These are phyloP conservation scores for Pelecanus crispus DNA, from an alignment of 2,113 vertebrate genomes.

Conservation along the genomic window DNA sequence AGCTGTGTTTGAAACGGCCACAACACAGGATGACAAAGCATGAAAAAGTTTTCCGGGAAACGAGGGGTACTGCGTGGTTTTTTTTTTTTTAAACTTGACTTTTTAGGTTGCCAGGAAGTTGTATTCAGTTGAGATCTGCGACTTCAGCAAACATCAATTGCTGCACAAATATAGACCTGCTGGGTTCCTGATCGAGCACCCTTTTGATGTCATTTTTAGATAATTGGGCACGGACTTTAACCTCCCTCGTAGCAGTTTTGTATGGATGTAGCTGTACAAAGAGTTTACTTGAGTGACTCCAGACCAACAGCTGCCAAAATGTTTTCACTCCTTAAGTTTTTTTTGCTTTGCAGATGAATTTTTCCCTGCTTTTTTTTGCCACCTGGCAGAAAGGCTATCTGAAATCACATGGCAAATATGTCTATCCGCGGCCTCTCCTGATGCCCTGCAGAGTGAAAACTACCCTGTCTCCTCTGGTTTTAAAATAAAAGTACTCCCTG, in stretches of 20 bases:
- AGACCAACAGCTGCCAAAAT: not conserved
- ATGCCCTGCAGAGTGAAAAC: not conserved
- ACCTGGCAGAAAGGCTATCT: not conserved
- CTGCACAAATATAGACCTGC: constrained; percentile 52
- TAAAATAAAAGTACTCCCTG: not conserved
- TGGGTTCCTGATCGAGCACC: constrained; percentile 11
- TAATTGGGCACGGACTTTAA: not conserved
- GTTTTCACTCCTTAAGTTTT: not conserved
- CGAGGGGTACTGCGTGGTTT: not conserved
- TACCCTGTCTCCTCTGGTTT: not conserved
- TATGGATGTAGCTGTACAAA: not conserved
- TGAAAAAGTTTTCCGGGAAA: constrained; percentile 31
- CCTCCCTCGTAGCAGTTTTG: not conserved
- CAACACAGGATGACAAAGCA: not conserved
- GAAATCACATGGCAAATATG: not conserved
- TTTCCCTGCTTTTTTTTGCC: not conserved
- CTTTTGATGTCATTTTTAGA: constrained; percentile 46
- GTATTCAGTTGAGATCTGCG: not conserved
- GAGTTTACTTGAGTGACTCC: not conserved
- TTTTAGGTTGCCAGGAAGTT: constrained; percentile 59
- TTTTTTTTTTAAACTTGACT: constrained; percentile 2
- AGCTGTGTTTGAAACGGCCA: not conserved
- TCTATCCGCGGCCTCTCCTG: not conserved
- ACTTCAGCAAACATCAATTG: constrained; percentile 43
- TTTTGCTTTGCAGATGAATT: not conserved